Evolutionary conservation across 2,113 vertebrate genomes (phyloP).

Genomic region (Menidia beryllina): DNA sequence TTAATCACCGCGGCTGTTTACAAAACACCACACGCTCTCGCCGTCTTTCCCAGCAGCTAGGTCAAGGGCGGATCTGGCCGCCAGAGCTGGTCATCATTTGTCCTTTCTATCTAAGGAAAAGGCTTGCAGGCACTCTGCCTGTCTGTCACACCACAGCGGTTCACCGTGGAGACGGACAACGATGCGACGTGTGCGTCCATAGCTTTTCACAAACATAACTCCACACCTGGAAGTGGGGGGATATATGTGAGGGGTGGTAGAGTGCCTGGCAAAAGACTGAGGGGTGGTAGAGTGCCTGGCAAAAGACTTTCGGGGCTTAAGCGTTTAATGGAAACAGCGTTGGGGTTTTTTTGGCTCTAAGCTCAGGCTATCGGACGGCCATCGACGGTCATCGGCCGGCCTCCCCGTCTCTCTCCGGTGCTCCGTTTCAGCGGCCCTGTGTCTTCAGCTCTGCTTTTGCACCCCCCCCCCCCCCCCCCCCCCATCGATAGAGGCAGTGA

Average conservation of each 20-base stretch:
- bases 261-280: slow-evolving; percentile 45
- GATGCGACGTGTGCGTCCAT: slow-evolving; percentile 6
- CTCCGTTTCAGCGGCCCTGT: slow-evolving; percentile 37
- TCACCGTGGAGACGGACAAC: slow-evolving; percentile 22
- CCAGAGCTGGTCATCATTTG: slow-evolving; percentile 35
- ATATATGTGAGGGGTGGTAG: slow-evolving; percentile 34
- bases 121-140: slow-evolving; percentile 35
- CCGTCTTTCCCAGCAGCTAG: slow-evolving; percentile 4
- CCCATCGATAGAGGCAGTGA: slow-evolving; percentile 73
- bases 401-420: slow-evolving; percentile 48
- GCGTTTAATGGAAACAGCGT: slow-evolving; percentile 69
- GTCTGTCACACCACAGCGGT: slow-evolving; percentile 59
- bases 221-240: slow-evolving; percentile 47
- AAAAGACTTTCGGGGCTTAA: slow-evolving; percentile 36
- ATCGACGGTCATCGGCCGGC: slow-evolving; percentile 41
- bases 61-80: slow-evolving; percentile 55
- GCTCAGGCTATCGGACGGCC: slow-evolving; percentile 58
- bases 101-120: slow-evolving; percentile 38
- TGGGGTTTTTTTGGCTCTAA: no score
- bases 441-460: slow-evolving; percentile 50
- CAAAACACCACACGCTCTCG: background rate
- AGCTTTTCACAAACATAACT: slow-evolving; percentile 31
- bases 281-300: slow-evolving; percentile 31
- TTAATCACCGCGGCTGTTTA: background rate
- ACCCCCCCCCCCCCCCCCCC: slow-evolving; percentile 71